Percentiles rank a stretch among this genome's conserved stretches.
Conservation (phyloP, 2,113 vertebrate genomes). For the Prunella himalayana region DNA sequence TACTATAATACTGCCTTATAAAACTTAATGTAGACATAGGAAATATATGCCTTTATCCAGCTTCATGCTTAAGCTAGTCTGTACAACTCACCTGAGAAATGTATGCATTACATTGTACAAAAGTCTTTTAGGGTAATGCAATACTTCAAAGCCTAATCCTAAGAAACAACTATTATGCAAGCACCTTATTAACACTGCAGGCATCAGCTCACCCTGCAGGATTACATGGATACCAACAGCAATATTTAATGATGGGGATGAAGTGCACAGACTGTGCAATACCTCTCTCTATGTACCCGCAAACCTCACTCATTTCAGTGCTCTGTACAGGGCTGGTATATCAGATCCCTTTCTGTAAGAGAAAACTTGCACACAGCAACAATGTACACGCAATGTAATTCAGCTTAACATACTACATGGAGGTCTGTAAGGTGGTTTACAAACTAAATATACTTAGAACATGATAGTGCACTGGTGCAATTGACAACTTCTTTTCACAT, state of each 20-base stretch:
- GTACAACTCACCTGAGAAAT: background rate
- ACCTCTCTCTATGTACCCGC: background rate
- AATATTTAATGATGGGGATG: background rate
- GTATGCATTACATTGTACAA: background rate
- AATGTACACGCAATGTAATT: background rate
- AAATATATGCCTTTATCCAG: background rate
- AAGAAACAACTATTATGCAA: background rate
- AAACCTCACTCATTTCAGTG: background rate
- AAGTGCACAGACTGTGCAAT: background rate
- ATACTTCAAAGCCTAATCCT: background rate
- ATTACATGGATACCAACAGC: background rate
- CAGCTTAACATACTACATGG: background rate
- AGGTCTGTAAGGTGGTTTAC: background rate
- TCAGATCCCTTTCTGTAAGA: background rate
- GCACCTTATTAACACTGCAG: background rate
- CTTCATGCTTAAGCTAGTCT: background rate
- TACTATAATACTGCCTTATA: background rate
- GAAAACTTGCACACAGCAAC: background rate
- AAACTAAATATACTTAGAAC: background rate
- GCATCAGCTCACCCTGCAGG: background rate
- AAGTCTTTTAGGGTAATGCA: background rate
- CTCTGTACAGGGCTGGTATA: background rate
- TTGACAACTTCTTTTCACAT: background rate
- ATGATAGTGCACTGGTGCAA: background rate
- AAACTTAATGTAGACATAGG: background rate